Evolutionary conservation across 2,888 invertebrate genomes (phyloP), one percentile per base, ranked within the genome.

Genomic region (Diploptera punctata): DNA sequence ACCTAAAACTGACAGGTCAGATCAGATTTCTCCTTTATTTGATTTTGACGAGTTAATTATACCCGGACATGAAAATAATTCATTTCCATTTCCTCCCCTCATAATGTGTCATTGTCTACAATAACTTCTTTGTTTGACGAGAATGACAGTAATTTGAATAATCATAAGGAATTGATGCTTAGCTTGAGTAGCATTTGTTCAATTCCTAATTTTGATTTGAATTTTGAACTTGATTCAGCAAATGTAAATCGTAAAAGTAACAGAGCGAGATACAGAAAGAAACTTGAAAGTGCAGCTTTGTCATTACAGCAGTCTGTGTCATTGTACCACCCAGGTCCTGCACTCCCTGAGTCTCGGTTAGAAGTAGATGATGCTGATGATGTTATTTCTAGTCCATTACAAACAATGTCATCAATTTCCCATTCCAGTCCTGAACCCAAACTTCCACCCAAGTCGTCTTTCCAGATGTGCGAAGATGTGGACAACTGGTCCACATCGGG

Each of bases 161-260:
- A 74, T 9, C 73, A 76, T n/a, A 67, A 38, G 47, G 72, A 76
- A 54, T 75, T 76, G 24, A 44, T 73, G 24, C 71, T 78, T 49
- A 79, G 77, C 71, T 72, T 79, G 67, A 78, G 78, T 65, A 78
- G 79, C 73, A 71, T 78, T n/a, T 78, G 78, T 70, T 79, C 79
- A 2, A 76, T 65, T 0, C 44, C 26, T 13, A 26, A 65, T n/a
- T 47, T 65, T 65, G 65, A 65, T 24, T 47, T 47, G n/a, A 44
- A 29, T 38, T 65, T 65, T 44, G 65, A 65, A 2, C 19, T 77
- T 3, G 77, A 78, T 18, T 78, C 77, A 7, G 19, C 16, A 5
- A 16, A 18, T n/a, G 19, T 10, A 7, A 68, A 26, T 21, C 44
- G 47, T 3, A 54, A 52, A 9, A 31, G 31, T 24, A 49, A 62